Evolutionary conservation across 2,888 invertebrate genomes (phyloP), one percentile per base, ranked within the genome.

Genomic region (Octodonta nipae): DNA sequence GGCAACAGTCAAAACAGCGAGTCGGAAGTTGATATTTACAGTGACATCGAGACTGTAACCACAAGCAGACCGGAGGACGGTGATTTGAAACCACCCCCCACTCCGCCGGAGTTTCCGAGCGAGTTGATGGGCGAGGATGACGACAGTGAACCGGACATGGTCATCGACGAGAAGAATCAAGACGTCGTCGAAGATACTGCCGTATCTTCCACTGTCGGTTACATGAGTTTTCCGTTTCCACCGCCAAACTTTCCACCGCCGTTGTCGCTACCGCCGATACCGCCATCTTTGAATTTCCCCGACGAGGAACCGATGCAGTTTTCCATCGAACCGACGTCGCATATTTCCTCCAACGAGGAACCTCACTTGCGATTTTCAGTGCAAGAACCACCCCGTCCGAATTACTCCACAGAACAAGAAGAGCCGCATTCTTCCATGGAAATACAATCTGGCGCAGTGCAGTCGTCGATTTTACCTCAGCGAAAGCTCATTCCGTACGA

Each of bases 11-110:
- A 47, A 13, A 44, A 38, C n/a, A 56, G 54, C 14, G 64, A 64
- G 11, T 63, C 64, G 2, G 72, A 74, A 38, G 62, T 70, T 22
- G 73, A 75, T 44, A 68, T 74, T 42, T 76, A 75, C 46, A 70
- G 72, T 40, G 74, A 75, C 41, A 71, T 74, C 26, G 49, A 73
- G 50, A 63, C 64, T 2, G 60, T 57, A 42, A 28, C 45, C 37
- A 39, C 51, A 35, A 61, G 60, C 15, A 58, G 56, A 27, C 54
- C 50, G 1, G 56, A 58, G 27, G 26, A 13, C 3, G 11, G 20
- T 8, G 36, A 38, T 12, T 34, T 36, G 7, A 24, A 29, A 5
- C 36, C 32, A 27, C 35, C 37, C 6, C 34, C 39, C 11, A 36
- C 41, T 16, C 44, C 43, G 1, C 45, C 47, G 6, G 38, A 37